Evolutionary conservation across 2,113 vertebrate species (phyloP).

Genomic region (Rana temporaria): DNA sequence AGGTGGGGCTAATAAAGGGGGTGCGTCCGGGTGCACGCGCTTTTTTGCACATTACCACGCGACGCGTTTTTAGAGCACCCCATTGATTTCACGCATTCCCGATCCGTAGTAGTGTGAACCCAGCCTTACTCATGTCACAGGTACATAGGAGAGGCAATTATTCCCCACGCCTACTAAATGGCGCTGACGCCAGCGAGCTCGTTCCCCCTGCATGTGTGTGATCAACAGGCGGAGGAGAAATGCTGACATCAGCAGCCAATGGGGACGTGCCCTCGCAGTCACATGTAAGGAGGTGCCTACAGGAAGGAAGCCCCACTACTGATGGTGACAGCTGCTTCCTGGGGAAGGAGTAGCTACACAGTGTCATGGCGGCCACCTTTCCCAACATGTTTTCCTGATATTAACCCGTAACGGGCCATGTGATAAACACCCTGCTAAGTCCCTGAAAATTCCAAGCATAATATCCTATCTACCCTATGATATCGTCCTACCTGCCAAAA

Average conservation of each 20-base stretch:
- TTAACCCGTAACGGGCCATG: background rate
- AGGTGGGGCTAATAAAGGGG: too few relatives aligned
- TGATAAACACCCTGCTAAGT: background rate
- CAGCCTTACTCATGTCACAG: too few relatives aligned
- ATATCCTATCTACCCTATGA: too few relatives aligned
- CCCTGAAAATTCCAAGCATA: background rate
- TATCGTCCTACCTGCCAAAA: too few relatives aligned
- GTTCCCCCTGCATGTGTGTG: background rate
- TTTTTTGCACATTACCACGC: too few relatives aligned
- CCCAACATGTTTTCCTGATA: background rate
- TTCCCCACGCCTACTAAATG: too few relatives aligned
- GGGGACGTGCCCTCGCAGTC: background rate
- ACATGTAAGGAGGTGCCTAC: slow-evolving; percentile 7
- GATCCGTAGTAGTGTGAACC: too few relatives aligned
- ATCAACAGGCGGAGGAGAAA: background rate
- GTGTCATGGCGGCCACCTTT: background rate
- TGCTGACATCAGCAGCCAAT: background rate
- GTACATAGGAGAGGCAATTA: too few relatives aligned
- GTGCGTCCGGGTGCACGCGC: too few relatives aligned
- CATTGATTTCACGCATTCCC: too few relatives aligned
- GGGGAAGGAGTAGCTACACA: slow-evolving; percentile 11
- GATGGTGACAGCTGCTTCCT: slow-evolving; percentile 32
- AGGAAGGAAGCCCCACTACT: slow-evolving; percentile 26
- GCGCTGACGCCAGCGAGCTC: too few relatives aligned
- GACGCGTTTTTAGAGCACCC: too few relatives aligned